phyloP scores from a whole-genome alignment of 2,113 vertebrate species.

The Ahaetulla prasina region DNA sequence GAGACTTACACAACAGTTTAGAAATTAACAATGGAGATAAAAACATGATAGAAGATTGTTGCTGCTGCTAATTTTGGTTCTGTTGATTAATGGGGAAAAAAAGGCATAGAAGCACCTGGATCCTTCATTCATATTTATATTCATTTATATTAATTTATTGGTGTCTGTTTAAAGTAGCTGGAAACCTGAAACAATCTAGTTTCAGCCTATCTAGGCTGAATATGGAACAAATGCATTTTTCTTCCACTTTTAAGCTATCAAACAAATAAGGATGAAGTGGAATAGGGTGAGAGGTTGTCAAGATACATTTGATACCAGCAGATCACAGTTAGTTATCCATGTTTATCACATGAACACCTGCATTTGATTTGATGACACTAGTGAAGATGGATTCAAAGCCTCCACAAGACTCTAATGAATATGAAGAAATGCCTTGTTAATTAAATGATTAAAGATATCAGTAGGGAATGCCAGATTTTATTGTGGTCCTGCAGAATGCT shows the following conservation, averaged over 20 bases:
- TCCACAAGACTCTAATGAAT: slow-evolving; percentile 18
- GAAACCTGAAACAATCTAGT: not conserved
- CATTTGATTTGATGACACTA: slow-evolving; percentile 19
- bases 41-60: not conserved
- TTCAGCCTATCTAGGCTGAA: not conserved
- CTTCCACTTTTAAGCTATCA: not conserved
- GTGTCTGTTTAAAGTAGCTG: not conserved
- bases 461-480: not conserved
- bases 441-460: slow-evolving; percentile 11
- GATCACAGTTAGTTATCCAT: slow-evolving; percentile 31
- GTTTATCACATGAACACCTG: slow-evolving; percentile 21
- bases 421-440: not conserved
- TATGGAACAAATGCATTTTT: slow-evolving; percentile 16
- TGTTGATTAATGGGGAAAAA: not conserved
- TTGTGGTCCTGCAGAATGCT: slow-evolving; percentile 25
- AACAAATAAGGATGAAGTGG: not conserved
- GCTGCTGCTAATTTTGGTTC: not conserved
- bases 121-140: not conserved
- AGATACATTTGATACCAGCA: slow-evolving; percentile 27
- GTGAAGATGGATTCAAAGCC: not conserved
- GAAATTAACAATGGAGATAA: not conserved
- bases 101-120: not conserved
- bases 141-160: not conserved
- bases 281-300: slow-evolving; percentile 22
- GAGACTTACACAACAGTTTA: not conserved